phyloP scores from a whole-genome alignment of 2,888 invertebrate genomes.

The Sepiola atlantica region DNA sequence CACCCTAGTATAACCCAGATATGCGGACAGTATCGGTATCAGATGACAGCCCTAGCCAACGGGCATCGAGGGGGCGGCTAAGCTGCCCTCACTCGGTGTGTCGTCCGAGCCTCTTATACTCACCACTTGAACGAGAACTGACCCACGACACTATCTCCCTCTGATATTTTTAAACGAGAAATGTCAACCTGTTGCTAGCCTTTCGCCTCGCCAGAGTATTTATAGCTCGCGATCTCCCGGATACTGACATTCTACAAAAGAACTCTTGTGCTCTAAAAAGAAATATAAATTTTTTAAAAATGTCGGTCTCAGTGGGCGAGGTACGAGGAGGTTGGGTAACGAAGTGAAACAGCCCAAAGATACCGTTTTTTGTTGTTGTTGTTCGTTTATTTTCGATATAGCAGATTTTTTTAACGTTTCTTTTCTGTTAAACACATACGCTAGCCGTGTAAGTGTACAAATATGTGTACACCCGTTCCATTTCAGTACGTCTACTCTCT shows the following conservation, averaged over 20 bases:
- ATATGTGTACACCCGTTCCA: background rate
- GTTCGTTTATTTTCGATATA: background rate
- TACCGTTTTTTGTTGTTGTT: background rate
- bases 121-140: background rate
- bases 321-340: background rate
- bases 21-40: background rate
- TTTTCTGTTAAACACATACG: background rate
- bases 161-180: conserved; percentile 7
- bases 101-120: background rate
- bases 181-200: conserved; percentile 20
- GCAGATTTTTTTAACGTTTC: background rate
- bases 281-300: background rate
- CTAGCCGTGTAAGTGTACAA: background rate
- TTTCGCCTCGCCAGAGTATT: background rate
- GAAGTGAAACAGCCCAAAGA: background rate
- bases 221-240: background rate
- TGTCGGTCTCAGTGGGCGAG: background rate
- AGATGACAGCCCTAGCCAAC: background rate
- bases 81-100: background rate
- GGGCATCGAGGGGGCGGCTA: background rate
- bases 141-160: conserved; percentile 22
- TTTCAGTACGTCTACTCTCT: background rate
- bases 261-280: background rate
- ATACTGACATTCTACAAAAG: background rate
- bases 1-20: background rate